Evolutionary conservation across 1,140 invertebrate genomes (phyloP), one percentile per base, ranked within the genome.

Genomic region (Bombus waltoni): DNA sequence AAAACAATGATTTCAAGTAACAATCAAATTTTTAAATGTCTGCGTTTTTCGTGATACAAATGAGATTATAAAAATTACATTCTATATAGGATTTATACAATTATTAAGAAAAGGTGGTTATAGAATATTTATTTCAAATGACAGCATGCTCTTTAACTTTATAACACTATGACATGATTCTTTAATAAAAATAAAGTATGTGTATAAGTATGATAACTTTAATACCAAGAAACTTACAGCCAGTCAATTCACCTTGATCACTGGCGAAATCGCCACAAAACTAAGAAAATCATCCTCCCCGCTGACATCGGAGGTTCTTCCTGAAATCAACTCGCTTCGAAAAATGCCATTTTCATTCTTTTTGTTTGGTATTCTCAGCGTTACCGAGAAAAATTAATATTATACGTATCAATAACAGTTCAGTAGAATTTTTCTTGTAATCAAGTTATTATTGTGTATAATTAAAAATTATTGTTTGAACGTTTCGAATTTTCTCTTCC

Each of bases 241-340:
- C 72, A 68, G 59, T 82, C 59, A 75, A 82, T 82, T 91, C 42
- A 78, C 77, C 65, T 83, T 70, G 68, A 78, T 92, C 75, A 89
- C 71, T 83, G 80, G 86, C 88, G 85, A 89, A 70, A 90, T 87
- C 88, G 90, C 87, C 89, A 72, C 38, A 82, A 89, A 89, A 86
- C 83, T 86, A 81, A 82, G 81, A 75, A 79, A 76, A 88, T 90
- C 91, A 89, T 92, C 85, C 84, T 92, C 89, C 86, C 80, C 72
- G 83, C 62, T 87, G 70, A 84, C 72, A 88, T 87, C 76, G 87
- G 71, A 88, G 87, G 66, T 78, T 66, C 57, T 79, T 59, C 72
- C 44, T 57, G n/a, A 71, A 85, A 89, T 91, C 90, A 91, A 87
- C 91, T 90, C 83, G 53, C 87, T 81, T 89, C 79, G 62, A 76